phyloP scores from a whole-genome alignment of 1,140 invertebrate genomes.

The Penaeus indicus region DNA sequence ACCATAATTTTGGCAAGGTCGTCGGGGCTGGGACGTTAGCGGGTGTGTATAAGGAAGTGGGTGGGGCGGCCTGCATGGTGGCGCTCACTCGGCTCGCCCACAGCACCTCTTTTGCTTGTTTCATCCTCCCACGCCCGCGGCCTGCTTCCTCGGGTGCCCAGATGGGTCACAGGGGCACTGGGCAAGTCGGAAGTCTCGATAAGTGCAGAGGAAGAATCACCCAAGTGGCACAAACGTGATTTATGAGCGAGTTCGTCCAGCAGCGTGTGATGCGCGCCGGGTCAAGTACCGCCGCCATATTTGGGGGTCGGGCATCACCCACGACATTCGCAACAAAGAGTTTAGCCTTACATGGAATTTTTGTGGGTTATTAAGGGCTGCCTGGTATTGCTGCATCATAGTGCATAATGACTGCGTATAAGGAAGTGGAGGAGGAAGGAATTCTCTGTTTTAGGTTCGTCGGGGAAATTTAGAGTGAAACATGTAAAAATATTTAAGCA shows the following conservation, averaged over 20 bases:
- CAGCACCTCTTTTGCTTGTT: neutral
- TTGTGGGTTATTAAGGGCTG: too few relatives aligned
- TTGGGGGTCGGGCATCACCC: slow-evolving; percentile 7
- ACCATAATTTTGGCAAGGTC: slow-evolving; percentile 62
- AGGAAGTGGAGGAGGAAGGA: too few relatives aligned
- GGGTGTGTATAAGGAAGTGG: slow-evolving; percentile 59
- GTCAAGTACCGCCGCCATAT: slow-evolving; percentile 42
- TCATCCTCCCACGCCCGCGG: neutral
- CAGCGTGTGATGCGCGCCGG: neutral
- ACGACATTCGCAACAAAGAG: neutral
- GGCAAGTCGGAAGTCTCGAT: too few relatives aligned
- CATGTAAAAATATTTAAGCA: too few relatives aligned
- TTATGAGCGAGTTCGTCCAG: too few relatives aligned
- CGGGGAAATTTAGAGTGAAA: too few relatives aligned
- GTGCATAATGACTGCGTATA: too few relatives aligned
- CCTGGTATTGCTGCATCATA: too few relatives aligned
- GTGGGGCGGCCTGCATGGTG: slow-evolving; percentile 47
- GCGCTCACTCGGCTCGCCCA: slow-evolving; percentile 37
- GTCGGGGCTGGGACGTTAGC: slow-evolving; percentile 57
- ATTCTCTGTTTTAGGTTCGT: too few relatives aligned
- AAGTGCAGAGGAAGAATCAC: too few relatives aligned
- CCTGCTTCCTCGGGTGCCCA: neutral
- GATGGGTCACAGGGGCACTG: too few relatives aligned
- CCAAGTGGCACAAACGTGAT: too few relatives aligned
- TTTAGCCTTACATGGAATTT: neutral